Percentiles rank a stretch among this genome's conserved stretches.
Conservation (phyloP, 2,113 vertebrate species). For the Psophia crepitans region DNA sequence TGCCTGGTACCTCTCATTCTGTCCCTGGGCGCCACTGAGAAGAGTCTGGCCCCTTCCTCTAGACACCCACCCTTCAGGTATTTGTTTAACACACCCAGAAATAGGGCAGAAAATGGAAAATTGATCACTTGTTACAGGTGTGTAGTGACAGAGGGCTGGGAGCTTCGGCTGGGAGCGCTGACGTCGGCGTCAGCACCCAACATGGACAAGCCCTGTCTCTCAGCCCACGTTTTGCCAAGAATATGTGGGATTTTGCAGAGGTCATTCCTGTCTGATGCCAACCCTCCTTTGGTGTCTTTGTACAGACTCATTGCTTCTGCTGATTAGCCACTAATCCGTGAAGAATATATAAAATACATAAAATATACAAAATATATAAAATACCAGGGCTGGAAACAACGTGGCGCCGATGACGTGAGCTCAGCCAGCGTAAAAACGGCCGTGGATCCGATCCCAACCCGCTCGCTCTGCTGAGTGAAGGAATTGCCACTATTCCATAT, state of each 20-base stretch:
- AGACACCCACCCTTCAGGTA: too few relatives aligned
- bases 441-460: fast-evolving
- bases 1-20: too few relatives aligned
- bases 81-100: not conserved
- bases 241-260: not conserved
- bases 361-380: not conserved
- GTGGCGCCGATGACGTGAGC: not conserved
- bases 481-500: not conserved
- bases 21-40: too few relatives aligned
- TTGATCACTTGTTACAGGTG: fast-evolving
- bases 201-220: not conserved
- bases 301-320: not conserved
- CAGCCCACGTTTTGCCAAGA: not conserved
- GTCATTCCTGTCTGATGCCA: not conserved
- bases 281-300: not conserved
- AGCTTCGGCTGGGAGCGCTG: not conserved
- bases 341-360: not conserved
- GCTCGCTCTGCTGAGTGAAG: not conserved
- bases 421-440: not conserved
- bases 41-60: too few relatives aligned
- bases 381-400: not conserved
- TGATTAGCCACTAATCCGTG: not conserved
- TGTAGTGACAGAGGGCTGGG: not conserved
- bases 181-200: not conserved
- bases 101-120: not conserved